Evolutionary conservation across 1,140 invertebrate species (phyloP).

Genomic region (Caenorhabditis brenneri): DNA sequence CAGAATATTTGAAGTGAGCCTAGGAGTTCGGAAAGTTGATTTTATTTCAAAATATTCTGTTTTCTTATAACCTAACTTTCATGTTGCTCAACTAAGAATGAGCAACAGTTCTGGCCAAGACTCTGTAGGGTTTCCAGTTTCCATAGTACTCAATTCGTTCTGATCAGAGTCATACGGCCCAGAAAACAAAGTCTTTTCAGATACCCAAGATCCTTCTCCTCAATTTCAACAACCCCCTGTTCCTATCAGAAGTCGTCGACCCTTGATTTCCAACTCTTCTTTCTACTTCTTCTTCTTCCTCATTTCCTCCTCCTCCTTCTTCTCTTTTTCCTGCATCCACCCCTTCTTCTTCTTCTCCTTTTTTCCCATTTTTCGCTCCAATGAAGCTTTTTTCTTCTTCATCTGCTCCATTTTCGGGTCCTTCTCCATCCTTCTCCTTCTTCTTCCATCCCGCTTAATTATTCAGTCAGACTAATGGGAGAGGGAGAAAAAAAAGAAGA

Average conservation of each 20-base stretch:
- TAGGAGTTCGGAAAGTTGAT: no score
- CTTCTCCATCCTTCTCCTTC: neutral
- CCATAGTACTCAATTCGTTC: no score
- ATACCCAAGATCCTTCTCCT: neutral
- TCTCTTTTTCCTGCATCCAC: neutral
- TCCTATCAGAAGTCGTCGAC: neutral
- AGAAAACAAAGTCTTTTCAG: no score
- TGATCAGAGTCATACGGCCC: no score
- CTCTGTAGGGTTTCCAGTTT: no score
- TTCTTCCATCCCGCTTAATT: slow-evolving; percentile 29
- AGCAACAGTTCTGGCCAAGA: no score
- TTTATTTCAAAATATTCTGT: no score
- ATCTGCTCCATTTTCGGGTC: neutral
- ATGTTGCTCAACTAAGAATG: no score
- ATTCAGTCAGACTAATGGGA: slow-evolving; percentile 34
- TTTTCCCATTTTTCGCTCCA: slow-evolving; percentile 22
- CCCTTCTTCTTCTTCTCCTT: neutral
- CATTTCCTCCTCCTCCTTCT: neutral
- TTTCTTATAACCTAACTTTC: no score
- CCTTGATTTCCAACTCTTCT: neutral
- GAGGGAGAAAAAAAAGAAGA: neutral
- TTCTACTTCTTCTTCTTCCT: neutral
- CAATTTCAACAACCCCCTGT: neutral
- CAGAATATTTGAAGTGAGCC: no score
- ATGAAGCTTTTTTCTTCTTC: slow-evolving; percentile 30